Evolutionary conservation across 2,888 invertebrate genomes (phyloP).

Genomic region (Stramonita haemastoma): DNA sequence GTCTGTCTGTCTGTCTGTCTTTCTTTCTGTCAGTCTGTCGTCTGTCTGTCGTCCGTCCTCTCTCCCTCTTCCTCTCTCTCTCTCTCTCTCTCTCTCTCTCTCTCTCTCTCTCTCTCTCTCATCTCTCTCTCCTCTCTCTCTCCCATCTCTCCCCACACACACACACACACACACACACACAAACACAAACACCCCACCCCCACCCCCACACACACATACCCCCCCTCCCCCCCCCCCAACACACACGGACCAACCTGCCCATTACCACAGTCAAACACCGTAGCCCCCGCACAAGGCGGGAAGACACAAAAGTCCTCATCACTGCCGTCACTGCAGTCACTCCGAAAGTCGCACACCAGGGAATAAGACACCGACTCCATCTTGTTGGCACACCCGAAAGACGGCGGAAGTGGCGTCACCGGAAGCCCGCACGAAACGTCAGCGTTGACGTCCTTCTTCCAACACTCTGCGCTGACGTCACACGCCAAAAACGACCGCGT

Average conservation of each 20-base stretch:
- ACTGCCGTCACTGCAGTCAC: not conserved
- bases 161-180: too few relatives aligned
- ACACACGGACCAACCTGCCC: not conserved
- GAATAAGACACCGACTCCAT: not conserved
- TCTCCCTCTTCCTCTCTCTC: too few relatives aligned
- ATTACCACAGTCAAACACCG: slow-evolving; percentile 3
- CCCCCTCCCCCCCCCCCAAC: too few relatives aligned
- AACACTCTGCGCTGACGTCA: not conserved
- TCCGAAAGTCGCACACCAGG: not conserved
- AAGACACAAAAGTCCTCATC: not conserved
- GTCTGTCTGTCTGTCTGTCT: too few relatives aligned
- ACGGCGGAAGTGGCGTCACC: not conserved
- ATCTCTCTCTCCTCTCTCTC: too few relatives aligned
- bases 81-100: too few relatives aligned
- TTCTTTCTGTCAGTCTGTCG: too few relatives aligned
- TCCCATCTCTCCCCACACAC: too few relatives aligned
- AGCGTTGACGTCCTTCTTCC: not conserved
- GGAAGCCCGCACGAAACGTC: not conserved
- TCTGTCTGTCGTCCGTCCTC: too few relatives aligned
- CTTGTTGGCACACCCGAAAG: not conserved
- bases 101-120: too few relatives aligned
- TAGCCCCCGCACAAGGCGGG: not conserved
- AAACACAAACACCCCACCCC: too few relatives aligned
- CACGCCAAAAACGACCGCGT: not conserved
- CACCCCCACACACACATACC: too few relatives aligned